Conservation (phyloP, 2,113 vertebrate species). For the Beaufortia kweichowensis region DNA sequence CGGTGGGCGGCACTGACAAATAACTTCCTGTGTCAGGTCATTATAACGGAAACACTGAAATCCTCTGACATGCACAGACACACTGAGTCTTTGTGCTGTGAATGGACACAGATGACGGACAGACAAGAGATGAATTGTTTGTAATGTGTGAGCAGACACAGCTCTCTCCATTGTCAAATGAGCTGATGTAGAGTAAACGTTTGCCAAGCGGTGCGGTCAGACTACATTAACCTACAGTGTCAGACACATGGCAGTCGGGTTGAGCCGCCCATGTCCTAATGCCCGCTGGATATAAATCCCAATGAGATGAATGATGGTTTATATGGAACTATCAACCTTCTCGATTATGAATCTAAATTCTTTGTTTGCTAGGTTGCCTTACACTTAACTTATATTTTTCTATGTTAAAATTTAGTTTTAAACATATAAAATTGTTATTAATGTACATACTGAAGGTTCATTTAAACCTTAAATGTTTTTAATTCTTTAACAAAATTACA, state of each 20-base stretch:
- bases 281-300: not conserved
- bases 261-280: not conserved
- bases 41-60: slow-evolving; percentile 57
- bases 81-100: slow-evolving; percentile 59
- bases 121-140: slow-evolving; percentile 63
- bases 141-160: slow-evolving; percentile 33
- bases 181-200: slow-evolving; percentile 58
- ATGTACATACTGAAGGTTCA: too few species aligned
- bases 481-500: too few species aligned
- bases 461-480: too few species aligned
- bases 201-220: slow-evolving; percentile 66
- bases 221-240: slow-evolving; percentile 50
- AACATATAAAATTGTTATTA: too few species aligned
- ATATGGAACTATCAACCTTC: too few species aligned
- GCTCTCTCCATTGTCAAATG: slow-evolving; percentile 59
- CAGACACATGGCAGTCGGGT: not conserved
- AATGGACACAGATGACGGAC: slow-evolving; percentile 57
- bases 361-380: too few species aligned
- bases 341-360: too few species aligned
- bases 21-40: slow-evolving; percentile 46
- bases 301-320: too few species aligned
- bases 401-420: too few species aligned
- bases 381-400: too few species aligned
- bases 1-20: slow-evolving; percentile 12
- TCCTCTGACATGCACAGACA: slow-evolving; percentile 58